Evolutionary conservation across 1,140 invertebrate genomes (phyloP).

Genomic region (Cyclargus thomasi): DNA sequence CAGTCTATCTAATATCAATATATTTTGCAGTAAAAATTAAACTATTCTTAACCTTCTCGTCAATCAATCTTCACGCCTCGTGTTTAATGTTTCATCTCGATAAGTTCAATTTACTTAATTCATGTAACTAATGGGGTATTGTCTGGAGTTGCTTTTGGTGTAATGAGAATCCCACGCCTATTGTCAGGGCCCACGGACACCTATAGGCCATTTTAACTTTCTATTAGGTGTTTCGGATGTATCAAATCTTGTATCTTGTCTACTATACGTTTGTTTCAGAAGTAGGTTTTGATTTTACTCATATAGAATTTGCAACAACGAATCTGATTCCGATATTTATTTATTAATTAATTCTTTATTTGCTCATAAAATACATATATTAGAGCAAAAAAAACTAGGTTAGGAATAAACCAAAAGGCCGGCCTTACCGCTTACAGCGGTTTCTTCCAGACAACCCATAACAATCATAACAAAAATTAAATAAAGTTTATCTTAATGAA

Average conservation of each 20-base stretch:
- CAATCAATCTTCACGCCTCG: conserved; percentile 1
- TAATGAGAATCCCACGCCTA: conserved; percentile 7
- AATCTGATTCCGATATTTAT: neutral
- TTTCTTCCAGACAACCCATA: too few relatives aligned
- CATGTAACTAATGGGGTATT: conserved; percentile 12
- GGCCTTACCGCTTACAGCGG: too few relatives aligned
- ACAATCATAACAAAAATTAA: too few relatives aligned
- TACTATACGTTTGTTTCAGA: neutral
- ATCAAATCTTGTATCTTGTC: neutral
- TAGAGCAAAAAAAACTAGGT: too few relatives aligned
- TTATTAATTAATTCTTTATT: too few relatives aligned
- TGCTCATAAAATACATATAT: too few relatives aligned
- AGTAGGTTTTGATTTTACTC: neutral
- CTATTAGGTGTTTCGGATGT: neutral
- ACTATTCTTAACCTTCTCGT: neutral
- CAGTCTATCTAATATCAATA: neutral
- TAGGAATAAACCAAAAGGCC: too few relatives aligned
- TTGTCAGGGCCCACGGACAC: neutral
- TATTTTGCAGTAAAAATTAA: neutral
- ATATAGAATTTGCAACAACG: neutral
- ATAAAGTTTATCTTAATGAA: too few relatives aligned
- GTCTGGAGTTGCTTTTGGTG: neutral
- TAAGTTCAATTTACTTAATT: conserved; percentile 1
- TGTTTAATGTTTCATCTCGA: conserved; percentile 5
- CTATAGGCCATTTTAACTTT: conserved; percentile 1